Conservation (phyloP, 2,797 vertebrate species). For the Malurus leucopterus region DNA sequence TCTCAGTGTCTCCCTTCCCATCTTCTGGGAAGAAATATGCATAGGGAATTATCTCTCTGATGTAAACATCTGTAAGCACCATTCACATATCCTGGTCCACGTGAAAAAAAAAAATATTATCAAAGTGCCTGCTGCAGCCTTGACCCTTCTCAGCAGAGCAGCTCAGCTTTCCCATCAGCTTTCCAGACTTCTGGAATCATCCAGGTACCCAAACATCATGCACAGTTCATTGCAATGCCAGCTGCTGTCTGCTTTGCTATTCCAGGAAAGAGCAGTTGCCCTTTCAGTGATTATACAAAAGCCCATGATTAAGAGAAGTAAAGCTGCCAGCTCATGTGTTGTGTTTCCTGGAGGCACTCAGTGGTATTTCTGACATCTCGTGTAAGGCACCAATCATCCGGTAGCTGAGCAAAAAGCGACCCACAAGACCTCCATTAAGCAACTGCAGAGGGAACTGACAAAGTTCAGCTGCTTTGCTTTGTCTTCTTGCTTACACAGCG, state of each 20-base stretch:
- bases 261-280: neutral
- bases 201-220: neutral
- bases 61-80: constrained; percentile 42
- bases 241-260: neutral
- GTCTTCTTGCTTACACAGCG: neutral
- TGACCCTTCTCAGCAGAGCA: neutral
- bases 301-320: neutral
- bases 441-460: neutral
- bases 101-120: neutral
- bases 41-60: neutral
- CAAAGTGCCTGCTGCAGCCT: neutral
- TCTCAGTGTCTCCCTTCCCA: neutral
- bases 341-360: constrained; percentile 57
- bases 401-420: neutral
- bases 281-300: neutral
- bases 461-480: neutral
- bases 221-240: neutral
- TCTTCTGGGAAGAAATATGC: neutral
- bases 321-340: neutral
- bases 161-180: neutral
- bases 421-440: neutral
- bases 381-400: constrained; percentile 55
- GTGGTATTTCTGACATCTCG: constrained; percentile 26
- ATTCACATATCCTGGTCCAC: constrained; percentile 21
- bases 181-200: neutral